Evolutionary conservation across 2,797 vertebrate species (phyloP).

Genomic region (Corythornis leucogaster): DNA sequence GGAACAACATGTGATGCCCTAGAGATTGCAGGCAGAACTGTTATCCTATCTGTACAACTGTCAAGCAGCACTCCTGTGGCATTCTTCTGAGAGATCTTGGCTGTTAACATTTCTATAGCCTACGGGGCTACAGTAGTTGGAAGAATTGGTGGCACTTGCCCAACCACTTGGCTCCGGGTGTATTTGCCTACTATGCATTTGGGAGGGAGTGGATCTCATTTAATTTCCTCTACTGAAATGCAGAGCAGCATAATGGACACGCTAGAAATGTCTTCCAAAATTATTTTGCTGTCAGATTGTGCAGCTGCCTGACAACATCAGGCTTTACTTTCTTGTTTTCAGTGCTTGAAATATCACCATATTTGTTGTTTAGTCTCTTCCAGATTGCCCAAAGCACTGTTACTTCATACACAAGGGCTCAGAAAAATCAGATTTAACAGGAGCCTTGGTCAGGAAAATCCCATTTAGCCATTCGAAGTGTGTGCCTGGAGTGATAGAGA

Average conservation of each 20-base stretch:
- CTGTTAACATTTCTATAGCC: not conserved
- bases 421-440: slow-evolving; percentile 52
- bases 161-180: not conserved
- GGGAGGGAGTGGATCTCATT: not conserved
- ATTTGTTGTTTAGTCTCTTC: slow-evolving; percentile 76
- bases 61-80: not conserved
- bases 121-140: not conserved
- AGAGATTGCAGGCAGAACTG: not conserved
- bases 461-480: slow-evolving; percentile 85
- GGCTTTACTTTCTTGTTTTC: not conserved
- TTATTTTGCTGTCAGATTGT: not conserved
- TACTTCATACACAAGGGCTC: slow-evolving; percentile 74
- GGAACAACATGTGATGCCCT: not conserved
- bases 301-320: not conserved
- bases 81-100: not conserved
- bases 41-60: not conserved
- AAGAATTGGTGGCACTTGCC: not conserved
- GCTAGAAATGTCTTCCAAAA: not conserved
- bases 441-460: slow-evolving; percentile 75
- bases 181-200: not conserved
- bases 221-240: not conserved
- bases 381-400: slow-evolving; percentile 76
- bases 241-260: not conserved
- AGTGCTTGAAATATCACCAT: not conserved
- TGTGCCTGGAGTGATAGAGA: slow-evolving; percentile 79